phyloP scores from a whole-genome alignment of 2,797 vertebrate genomes.

The Clarias fuscus region DNA sequence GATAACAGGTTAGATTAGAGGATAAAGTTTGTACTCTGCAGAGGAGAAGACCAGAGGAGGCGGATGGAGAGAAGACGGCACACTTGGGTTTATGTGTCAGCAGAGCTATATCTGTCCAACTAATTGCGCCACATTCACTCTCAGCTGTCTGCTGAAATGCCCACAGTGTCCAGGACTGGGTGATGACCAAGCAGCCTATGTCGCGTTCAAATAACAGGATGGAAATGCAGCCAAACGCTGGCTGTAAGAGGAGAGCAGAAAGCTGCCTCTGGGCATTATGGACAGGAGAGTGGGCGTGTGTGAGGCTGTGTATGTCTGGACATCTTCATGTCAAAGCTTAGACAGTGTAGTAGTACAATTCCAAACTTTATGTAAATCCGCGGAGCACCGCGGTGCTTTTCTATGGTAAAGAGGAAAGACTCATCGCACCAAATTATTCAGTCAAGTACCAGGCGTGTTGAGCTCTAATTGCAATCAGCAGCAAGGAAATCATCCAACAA shows the following conservation, averaged over 20 bases:
- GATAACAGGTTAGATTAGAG: slow-evolving; percentile 41
- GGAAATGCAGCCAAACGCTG: slow-evolving; percentile 15
- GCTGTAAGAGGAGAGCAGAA: neutral
- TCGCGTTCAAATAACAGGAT: neutral
- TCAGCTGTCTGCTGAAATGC: slow-evolving; percentile 41
- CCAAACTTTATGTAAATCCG: neutral
- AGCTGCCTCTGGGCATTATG: slow-evolving; percentile 33
- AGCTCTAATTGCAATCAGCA: slow-evolving; percentile 32
- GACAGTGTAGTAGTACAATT: neutral
- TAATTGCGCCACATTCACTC: slow-evolving; percentile 62
- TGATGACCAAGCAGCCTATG: slow-evolving; percentile 27
- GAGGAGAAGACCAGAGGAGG: slow-evolving; percentile 21
- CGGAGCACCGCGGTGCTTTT: neutral
- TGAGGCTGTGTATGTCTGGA: slow-evolving; percentile 14
- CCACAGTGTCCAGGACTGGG: slow-evolving; percentile 58
- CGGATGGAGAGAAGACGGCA: slow-evolving; percentile 7
- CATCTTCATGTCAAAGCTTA: neutral
- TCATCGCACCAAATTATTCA: slow-evolving; percentile 2
- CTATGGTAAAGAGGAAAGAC: neutral
- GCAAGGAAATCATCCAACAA: slow-evolving; percentile 28
- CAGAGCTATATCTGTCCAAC: slow-evolving; percentile 65
- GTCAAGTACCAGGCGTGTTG: slow-evolving; percentile 6
- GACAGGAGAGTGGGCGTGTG: neutral
- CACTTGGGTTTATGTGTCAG: slow-evolving; percentile 59
- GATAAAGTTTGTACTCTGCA: slow-evolving; percentile 37